These are phyloP conservation scores for Pseudomyrmex cubaensis DNA, from an alignment of 1,140 invertebrate species.

Conservation along the genomic window DNA sequence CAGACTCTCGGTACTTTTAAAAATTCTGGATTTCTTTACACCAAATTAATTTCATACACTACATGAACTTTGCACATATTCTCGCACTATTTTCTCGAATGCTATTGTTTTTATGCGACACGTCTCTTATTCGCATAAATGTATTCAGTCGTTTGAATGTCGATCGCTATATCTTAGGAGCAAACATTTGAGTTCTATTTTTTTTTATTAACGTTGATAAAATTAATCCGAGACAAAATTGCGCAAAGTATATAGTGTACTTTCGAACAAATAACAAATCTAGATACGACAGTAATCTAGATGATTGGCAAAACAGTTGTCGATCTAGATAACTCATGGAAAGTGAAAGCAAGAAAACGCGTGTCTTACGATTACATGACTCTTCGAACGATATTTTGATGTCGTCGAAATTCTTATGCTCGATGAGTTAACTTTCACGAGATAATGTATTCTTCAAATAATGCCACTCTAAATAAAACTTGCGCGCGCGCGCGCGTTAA, in stretches of 20 bases:
- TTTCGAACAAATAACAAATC: slow-evolving; percentile 39
- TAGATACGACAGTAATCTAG: neutral
- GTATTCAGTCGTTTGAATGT: neutral
- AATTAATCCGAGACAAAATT: neutral
- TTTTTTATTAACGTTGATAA: neutral
- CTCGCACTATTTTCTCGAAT: neutral
- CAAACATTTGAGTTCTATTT: neutral
- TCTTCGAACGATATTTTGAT: neutral
- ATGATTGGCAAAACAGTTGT: neutral
- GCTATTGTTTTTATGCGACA: neutral
- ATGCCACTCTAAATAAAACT: neutral
- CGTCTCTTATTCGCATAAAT: neutral
- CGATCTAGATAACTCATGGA: slow-evolving; percentile 57
- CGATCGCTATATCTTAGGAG: neutral
- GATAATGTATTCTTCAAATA: neutral
- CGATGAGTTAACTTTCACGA: slow-evolving; percentile 6
- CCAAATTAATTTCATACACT: neutral
- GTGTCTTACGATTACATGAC: slow-evolving; percentile 52
- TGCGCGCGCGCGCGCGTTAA: too few relatives aligned
- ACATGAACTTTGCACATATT: slow-evolving; percentile 15
- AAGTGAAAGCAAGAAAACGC: slow-evolving; percentile 68
- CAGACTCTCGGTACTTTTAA: neutral
- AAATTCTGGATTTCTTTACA: neutral
- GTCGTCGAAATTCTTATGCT: neutral
- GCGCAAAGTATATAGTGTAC: neutral